Evolutionary conservation across 2,797 vertebrate genomes (phyloP), one percentile per base, ranked within the genome.

Genomic region (Gambusia yucatana): DNA sequence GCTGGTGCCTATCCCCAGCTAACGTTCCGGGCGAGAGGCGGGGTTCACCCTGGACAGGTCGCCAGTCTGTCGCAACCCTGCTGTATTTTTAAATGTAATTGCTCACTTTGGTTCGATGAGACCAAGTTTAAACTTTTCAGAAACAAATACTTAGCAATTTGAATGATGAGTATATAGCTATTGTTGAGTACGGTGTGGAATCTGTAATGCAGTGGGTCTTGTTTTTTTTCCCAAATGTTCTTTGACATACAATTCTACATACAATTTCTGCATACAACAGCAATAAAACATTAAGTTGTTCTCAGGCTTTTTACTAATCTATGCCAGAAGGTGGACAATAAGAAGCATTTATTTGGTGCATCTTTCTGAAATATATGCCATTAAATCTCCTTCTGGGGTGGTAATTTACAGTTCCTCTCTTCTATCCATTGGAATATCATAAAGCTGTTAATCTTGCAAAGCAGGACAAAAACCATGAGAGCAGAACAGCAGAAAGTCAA

Each of bases 371-470:
- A 57, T 55, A n/a, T n/a, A n/a, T 0, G 9, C 25, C 8, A 55
- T 14, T 52, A 71, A 72, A 75, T 41, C 6, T 7, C 16, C 47
- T 63, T 77, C 72, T 33, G 36, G 59, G 36, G 44, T 52, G 30
- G 30, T 22, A 7, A 74, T 72, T 83, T 83, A 71, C 55, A 84
- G 72, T 74, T 74, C 33, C 30, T 6, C 70, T 4, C 25, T 79
- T 44, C 73, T 16, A 72, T 43, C 69, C 73, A 28, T 28, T 30
- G 55, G 75, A 78, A 43, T 41, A 48, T 78, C 73, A 79, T 20
- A 77, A 52, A 82, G 79, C 61, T 46, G 69, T 75, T 73, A 69
- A 72, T 78, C 72, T 59, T 59, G 65, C 75, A 88, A 73, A 72
- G 43, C 71, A 79, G 71, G 75, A 71, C 43, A n/a, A 22, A 83